Percentiles rank a stretch among this genome's conserved stretches.
These are phyloP conservation scores for Dinocampus coccinellae DNA, from an alignment of 2,888 invertebrate genomes.

Conservation along the genomic window DNA sequence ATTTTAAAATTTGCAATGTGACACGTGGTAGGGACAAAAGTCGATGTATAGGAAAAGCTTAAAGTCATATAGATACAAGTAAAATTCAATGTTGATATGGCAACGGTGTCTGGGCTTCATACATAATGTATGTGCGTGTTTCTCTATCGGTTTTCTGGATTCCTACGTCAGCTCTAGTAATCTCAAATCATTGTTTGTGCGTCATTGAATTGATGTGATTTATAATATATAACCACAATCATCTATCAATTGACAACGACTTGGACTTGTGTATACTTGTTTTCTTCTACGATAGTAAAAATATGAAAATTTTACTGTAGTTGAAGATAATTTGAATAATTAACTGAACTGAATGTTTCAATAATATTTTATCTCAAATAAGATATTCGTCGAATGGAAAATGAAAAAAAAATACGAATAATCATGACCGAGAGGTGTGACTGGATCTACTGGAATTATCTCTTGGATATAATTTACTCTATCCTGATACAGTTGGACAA, in stretches of 20 bases:
- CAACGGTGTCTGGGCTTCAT: constrained; percentile 20
- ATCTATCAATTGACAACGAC: not conserved
- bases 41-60: constrained; percentile 7
- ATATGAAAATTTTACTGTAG: not conserved
- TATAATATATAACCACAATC: not conserved
- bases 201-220: constrained; percentile 20
- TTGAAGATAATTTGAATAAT: not conserved
- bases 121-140: constrained; percentile 26
- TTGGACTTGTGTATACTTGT: not conserved
- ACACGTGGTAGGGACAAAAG: not conserved
- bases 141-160: constrained; percentile 3
- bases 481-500: not conserved
- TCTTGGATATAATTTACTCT: not conserved
- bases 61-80: not conserved
- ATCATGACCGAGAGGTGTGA: not conserved
- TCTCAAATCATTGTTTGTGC: constrained; percentile 23
- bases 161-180: constrained; percentile 16
- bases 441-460: not conserved
- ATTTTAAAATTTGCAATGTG: not conserved
- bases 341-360: too few species aligned
- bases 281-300: not conserved
- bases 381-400: too few species aligned
- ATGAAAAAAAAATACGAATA: not conserved
- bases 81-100: constrained; percentile 11
- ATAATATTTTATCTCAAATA: too few species aligned